Conservation (phyloP, 2,888 invertebrate species). For the Plemyria rubiginata region DNA sequence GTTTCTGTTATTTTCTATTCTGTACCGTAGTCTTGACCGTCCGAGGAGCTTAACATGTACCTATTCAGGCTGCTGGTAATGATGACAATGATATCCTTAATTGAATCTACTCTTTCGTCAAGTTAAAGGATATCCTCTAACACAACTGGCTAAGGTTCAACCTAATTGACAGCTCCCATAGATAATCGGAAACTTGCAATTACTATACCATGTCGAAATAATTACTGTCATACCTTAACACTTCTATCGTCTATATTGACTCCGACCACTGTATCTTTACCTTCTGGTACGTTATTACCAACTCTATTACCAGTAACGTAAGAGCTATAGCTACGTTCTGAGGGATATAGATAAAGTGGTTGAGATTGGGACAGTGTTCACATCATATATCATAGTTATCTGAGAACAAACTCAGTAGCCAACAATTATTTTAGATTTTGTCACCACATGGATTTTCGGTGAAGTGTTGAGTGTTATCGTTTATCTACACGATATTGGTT, state of each 20-base stretch:
- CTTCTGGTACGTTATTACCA: constrained; percentile 5
- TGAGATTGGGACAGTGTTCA: constrained; percentile 48
- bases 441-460: constrained; percentile 51
- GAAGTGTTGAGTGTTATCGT: constrained; percentile 41
- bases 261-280: constrained; percentile 21
- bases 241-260: constrained; percentile 47
- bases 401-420: constrained; percentile 56
- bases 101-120: not conserved
- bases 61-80: not conserved
- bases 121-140: constrained; percentile 1
- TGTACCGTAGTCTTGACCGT: too few species aligned
- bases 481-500: constrained; percentile 30
- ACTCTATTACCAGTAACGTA: constrained; percentile 15
- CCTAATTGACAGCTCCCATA: constrained; percentile 49
- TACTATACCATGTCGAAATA: constrained; percentile 57
- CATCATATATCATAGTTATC: constrained; percentile 64
- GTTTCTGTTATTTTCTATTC: too few species aligned
- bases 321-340: constrained; percentile 8
- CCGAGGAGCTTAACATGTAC: too few species aligned
- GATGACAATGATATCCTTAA: not conserved
- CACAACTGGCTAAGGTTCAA: not conserved
- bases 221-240: constrained; percentile 53
- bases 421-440: constrained; percentile 65
- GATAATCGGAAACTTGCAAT: constrained; percentile 49
- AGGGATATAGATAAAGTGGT: constrained; percentile 40